phyloP scores from a whole-genome alignment of 2,797 vertebrate genomes.

The Aselliscus stoliczkanus region DNA sequence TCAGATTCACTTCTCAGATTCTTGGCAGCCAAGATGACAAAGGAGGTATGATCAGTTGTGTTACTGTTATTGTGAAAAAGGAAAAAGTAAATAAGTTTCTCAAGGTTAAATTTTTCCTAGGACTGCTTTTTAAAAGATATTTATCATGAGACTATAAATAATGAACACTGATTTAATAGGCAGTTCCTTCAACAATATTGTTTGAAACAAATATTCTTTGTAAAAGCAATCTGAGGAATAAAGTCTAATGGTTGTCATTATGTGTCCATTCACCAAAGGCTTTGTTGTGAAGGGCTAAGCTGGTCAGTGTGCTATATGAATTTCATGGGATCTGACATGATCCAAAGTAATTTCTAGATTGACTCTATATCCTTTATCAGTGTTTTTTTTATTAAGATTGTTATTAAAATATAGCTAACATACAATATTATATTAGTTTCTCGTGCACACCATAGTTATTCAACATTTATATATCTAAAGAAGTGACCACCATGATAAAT shows the following conservation, averaged over 20 bases:
- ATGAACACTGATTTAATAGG: not conserved
- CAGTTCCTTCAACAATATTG: not conserved
- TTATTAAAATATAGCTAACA: no score
- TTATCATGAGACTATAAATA: not conserved
- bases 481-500: no score
- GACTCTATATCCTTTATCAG: not conserved
- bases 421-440: no score
- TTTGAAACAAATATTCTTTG: slow-evolving; percentile 22
- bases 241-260: not conserved
- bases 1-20: not conserved
- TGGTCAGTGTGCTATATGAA: not conserved
- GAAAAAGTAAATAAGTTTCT: not conserved
- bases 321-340: not conserved
- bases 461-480: no score
- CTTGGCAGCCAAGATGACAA: not conserved
- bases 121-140: slow-evolving; percentile 14
- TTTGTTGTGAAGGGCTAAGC: not conserved
- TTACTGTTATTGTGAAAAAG: not conserved
- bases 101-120: not conserved
- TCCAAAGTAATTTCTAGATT: not conserved
- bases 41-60: not conserved
- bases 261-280: not conserved
- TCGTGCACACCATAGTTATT: no score
- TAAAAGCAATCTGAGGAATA: not conserved
- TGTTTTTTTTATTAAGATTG: not conserved